Conservation (phyloP, 2,888 invertebrate genomes). For the Harpalus rubripes region DNA sequence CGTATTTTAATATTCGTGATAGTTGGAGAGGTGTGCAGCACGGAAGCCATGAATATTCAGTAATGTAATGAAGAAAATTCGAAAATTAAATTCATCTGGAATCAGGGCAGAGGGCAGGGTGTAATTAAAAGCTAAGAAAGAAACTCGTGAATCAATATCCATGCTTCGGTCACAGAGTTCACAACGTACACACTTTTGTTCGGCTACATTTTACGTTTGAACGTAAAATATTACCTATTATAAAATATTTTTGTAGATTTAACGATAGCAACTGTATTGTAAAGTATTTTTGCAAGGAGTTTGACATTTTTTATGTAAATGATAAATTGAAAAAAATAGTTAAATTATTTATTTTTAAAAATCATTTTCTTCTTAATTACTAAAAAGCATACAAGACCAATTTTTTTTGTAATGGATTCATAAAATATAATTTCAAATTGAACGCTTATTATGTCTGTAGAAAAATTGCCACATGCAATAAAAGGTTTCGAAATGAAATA, state of each 20-base stretch:
- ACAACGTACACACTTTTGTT: background rate
- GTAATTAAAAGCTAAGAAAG: conserved; percentile 46
- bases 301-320: too few relatives aligned
- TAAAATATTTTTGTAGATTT: background rate
- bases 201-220: background rate
- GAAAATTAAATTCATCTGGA: conserved; percentile 55
- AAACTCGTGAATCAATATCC: conserved; percentile 47
- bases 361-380: too few relatives aligned
- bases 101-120: conserved; percentile 19
- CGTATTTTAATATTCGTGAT: conserved; percentile 51
- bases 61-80: conserved; percentile 56
- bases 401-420: too few relatives aligned
- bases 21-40: conserved; percentile 14
- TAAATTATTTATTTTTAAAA: too few relatives aligned
- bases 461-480: too few relatives aligned
- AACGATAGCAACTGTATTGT: background rate
- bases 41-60: conserved; percentile 50
- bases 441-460: too few relatives aligned
- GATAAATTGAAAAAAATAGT: too few relatives aligned
- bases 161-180: conserved; percentile 40
- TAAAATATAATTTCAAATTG: too few relatives aligned
- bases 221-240: background rate
- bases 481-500: too few relatives aligned
- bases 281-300: background rate
- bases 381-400: too few relatives aligned